These are phyloP conservation scores for Melieria omissa DNA, from an alignment of 2,888 invertebrate genomes.

Conservation along the genomic window DNA sequence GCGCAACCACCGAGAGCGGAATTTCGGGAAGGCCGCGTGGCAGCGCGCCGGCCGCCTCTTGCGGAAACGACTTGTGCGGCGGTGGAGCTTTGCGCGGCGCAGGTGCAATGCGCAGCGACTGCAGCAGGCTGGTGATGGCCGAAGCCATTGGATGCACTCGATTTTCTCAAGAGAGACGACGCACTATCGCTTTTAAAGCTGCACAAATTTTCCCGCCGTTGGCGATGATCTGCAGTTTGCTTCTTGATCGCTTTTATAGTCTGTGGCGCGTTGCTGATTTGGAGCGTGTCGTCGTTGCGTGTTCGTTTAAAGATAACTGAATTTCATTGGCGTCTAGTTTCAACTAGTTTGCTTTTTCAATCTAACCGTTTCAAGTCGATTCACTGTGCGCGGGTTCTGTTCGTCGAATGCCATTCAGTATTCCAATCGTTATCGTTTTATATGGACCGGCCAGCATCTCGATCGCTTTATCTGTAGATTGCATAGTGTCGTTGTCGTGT, in stretches of 20 bases:
- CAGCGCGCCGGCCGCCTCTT: neutral
- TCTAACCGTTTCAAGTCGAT: slow-evolving; percentile 1
- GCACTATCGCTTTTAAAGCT: neutral
- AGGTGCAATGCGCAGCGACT: slow-evolving; percentile 53
- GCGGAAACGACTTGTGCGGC: slow-evolving; percentile 36
- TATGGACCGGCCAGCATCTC: slow-evolving; percentile 4
- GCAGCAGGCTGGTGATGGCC: slow-evolving; percentile 54
- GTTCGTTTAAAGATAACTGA: neutral
- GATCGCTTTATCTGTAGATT: slow-evolving; percentile 10
- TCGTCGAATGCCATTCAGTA: slow-evolving; percentile 25
- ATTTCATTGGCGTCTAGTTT: slow-evolving; percentile 8
- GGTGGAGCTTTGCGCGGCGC: slow-evolving; percentile 22
- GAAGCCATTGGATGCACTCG: slow-evolving; percentile 50
- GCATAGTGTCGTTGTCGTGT: neutral
- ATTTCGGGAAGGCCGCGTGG: slow-evolving; percentile 64
- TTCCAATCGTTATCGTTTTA: slow-evolving; percentile 31
- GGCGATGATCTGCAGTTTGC: no score
- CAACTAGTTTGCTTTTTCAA: neutral
- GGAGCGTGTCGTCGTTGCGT: neutral
- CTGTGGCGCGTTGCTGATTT: neutral
- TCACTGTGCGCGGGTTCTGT: slow-evolving; percentile 24
- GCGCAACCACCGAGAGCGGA: slow-evolving; percentile 79
- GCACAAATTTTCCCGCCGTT: neutral
- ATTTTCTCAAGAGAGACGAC: neutral
- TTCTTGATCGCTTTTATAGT: neutral